Percentiles rank a stretch among this genome's conserved stretches.
phyloP scores from a whole-genome alignment of 2,797 vertebrate genomes.

The Enteromius paludinosus region DNA sequence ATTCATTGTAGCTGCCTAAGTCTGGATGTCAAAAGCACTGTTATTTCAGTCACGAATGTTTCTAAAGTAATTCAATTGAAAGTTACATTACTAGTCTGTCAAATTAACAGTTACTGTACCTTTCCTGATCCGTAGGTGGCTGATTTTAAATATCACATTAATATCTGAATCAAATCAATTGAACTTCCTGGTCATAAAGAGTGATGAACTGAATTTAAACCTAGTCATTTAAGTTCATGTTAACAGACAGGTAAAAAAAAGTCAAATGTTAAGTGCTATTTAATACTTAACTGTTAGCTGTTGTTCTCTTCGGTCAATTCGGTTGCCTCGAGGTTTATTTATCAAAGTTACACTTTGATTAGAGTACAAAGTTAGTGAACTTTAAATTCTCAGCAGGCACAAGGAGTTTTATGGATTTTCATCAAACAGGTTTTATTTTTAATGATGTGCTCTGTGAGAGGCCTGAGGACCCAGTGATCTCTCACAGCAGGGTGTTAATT shows the following conservation, averaged over 20 bases:
- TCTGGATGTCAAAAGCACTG: neutral
- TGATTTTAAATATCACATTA: neutral
- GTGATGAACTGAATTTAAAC: neutral
- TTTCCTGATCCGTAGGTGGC: neutral
- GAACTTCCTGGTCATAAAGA: neutral
- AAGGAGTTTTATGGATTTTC: slow-evolving; percentile 31
- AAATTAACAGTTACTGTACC: neutral
- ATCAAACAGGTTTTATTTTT: slow-evolving; percentile 29
- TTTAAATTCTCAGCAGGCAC: slow-evolving; percentile 10
- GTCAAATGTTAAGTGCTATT: neutral
- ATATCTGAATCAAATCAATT: neutral
- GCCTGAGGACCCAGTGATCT: neutral
- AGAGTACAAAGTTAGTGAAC: slow-evolving; percentile 6
- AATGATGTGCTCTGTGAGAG: slow-evolving; percentile 7
- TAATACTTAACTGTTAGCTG: neutral
- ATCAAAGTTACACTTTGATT: slow-evolving; percentile 20
- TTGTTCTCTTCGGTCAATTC: neutral
- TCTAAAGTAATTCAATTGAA: neutral
- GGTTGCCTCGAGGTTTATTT: neutral
- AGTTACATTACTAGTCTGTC: neutral
- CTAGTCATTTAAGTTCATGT: neutral
- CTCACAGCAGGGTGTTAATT: slow-evolving; percentile 16
- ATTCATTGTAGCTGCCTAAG: neutral
- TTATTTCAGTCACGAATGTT: neutral
- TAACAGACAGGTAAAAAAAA: neutral